phyloP scores from a whole-genome alignment of 2,113 vertebrate species.

The Centropus bengalensis region DNA sequence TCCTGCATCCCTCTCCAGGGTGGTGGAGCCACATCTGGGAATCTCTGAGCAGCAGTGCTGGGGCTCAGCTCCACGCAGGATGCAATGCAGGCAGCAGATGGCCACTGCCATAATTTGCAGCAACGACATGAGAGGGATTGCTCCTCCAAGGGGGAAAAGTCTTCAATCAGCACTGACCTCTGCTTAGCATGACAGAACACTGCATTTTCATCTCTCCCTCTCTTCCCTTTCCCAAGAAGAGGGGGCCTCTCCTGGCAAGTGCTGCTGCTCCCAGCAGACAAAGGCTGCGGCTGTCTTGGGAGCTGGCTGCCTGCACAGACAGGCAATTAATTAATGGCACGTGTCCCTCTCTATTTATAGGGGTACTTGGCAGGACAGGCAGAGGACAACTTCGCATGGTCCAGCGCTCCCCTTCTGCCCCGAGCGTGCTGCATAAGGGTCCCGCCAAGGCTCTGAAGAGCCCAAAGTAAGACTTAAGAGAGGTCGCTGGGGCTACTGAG shows the following conservation, averaged over 20 bases:
- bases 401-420: not conserved
- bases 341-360: not conserved
- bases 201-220: not conserved
- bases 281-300: not conserved
- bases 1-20: not conserved
- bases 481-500: not conserved
- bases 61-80: not conserved
- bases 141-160: not conserved
- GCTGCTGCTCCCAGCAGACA: not conserved
- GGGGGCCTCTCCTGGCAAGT: not conserved
- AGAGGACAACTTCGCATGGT: not conserved
- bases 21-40: not conserved
- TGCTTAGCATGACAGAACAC: accelerated
- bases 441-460: not conserved
- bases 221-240: not conserved
- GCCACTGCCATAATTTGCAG: accelerated
- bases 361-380: not conserved
- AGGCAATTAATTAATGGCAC: constrained; percentile 9
- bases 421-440: accelerated
- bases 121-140: not conserved
- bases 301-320: not conserved
- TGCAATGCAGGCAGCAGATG: accelerated
- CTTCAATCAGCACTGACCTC: not conserved
- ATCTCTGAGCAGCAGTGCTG: accelerated
- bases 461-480: not conserved